Evolutionary conservation across 1,140 invertebrate genomes (phyloP).

Genomic region (Drosophila varians): DNA sequence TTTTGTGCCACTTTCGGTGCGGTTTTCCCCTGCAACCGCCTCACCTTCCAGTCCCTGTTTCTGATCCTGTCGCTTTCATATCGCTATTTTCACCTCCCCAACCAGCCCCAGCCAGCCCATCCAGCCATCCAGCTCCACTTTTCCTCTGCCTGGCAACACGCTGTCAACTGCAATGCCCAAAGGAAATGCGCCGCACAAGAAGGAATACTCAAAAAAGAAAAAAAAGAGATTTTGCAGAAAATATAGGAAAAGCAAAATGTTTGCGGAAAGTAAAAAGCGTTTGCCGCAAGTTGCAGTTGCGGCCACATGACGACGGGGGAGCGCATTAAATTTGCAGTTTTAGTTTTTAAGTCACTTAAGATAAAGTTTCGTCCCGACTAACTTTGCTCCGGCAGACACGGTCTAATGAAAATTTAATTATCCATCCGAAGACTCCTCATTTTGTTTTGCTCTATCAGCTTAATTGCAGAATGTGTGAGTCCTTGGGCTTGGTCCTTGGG

Average conservation of each 20-base stretch:
- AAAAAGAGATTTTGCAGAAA: neutral
- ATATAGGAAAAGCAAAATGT: slow-evolving; percentile 62
- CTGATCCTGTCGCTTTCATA: slow-evolving; percentile 4
- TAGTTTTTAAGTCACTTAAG: slow-evolving; percentile 78
- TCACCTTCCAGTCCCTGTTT: slow-evolving; percentile 1
- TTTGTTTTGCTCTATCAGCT: slow-evolving; percentile 20
- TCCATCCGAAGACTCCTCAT: slow-evolving; percentile 33
- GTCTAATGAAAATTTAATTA: slow-evolving; percentile 77
- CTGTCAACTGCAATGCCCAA: slow-evolving; percentile 80
- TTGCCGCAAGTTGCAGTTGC: slow-evolving; percentile 65
- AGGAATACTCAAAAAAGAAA: slow-evolving; percentile 3
- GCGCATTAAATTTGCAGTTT: slow-evolving; percentile 78
- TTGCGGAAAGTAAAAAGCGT: slow-evolving; percentile 73
- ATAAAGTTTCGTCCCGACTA: slow-evolving; percentile 53
- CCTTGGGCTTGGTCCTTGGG: slow-evolving; percentile 11
- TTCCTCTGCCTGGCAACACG: slow-evolving; percentile 47
- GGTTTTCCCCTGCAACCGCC: slow-evolving; percentile 20
- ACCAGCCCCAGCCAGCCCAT: neutral
- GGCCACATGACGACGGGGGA: slow-evolving; percentile 58
- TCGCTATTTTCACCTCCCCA: neutral
- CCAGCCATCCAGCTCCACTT: neutral
- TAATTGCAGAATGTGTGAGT: slow-evolving; percentile 39
- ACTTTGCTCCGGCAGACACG: slow-evolving; percentile 39
- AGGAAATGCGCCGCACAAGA: slow-evolving; percentile 73
- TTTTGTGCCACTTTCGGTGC: slow-evolving; percentile 75